These are phyloP conservation scores for Trypoxylus dichotomus DNA, from an alignment of 1,140 invertebrate genomes.

Conservation along the genomic window DNA sequence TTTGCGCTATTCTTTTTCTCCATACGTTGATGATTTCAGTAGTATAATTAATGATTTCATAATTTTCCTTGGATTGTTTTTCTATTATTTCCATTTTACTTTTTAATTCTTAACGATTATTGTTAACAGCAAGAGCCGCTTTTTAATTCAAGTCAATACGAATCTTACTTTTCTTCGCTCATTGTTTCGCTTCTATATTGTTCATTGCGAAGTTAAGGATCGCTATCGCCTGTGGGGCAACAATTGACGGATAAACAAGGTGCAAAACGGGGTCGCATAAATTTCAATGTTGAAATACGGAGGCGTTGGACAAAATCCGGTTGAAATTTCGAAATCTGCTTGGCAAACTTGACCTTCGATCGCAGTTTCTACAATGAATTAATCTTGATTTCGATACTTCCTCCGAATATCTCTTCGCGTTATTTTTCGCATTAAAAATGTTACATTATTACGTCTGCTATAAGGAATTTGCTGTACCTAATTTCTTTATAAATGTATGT, in stretches of 20 bases:
- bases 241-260: not conserved
- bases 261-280: not conserved
- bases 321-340: not conserved
- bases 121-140: too few species aligned
- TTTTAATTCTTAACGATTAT: too few species aligned
- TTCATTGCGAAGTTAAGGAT: not conserved
- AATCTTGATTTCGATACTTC: not conserved
- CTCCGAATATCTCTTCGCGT: not conserved
- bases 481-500: too few species aligned
- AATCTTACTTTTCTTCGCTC: not conserved
- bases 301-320: not conserved
- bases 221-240: not conserved
- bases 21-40: too few species aligned
- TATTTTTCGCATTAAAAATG: not conserved
- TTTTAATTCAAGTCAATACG: too few species aligned
- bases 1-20: too few species aligned
- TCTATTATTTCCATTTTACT: too few species aligned
- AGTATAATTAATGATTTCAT: too few species aligned
- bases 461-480: too few species aligned
- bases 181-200: not conserved
- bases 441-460: too few species aligned
- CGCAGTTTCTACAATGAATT: not conserved
- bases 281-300: not conserved
- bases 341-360: conserved; percentile 2
- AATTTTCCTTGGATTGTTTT: too few species aligned